Evolutionary conservation across 2,888 invertebrate species (phyloP), one percentile per base, ranked within the genome.

Genomic region (Digitonthophagus gazella): DNA sequence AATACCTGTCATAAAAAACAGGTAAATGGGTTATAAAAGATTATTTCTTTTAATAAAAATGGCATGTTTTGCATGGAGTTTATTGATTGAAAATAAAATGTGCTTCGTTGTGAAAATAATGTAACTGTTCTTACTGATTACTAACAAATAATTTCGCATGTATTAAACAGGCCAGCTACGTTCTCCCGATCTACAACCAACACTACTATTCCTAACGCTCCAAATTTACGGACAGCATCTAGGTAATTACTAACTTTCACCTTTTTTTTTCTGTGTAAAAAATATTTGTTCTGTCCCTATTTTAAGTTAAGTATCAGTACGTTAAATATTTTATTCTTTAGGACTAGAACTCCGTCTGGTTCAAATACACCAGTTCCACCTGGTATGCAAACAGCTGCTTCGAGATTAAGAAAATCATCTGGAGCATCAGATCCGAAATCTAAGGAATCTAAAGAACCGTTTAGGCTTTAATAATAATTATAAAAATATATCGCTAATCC

Each of bases 271-370:
- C 56, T 65, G 14, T 15, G 65, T 66, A 56, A 15, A 55, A 1
- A n/a, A 67, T 18, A 14, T 66, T 65, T 66, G 14, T 66, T 66
- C 65, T 1, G 2, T 15, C 18, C 14, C 0, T 5, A 15, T 65
- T 56, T 65, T 65, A 55, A 15, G 5, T 54, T 65, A 6, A 55
- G 11, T 19, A 65, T n/a, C 55, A 5, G 6, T 14, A 2, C n/a
- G n/a, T 57, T 4, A 15, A 4, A 57, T 1, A 57, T 57, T 57
- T 2, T 57, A 1, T 2, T 72, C 73, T 78, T 72, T 82, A 92
- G 92, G 84, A 90, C 91, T 82, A 86, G 91, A 80, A 92, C 92
- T 74, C 91, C 92, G 67, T 92, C 92, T 67, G 91, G 91, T 69
- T 91, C 91, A 71, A 90, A 89, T 72, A 91, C 91, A 8, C 91